phyloP scores from a whole-genome alignment of 2,113 vertebrate species.

The Chionis minor region DNA sequence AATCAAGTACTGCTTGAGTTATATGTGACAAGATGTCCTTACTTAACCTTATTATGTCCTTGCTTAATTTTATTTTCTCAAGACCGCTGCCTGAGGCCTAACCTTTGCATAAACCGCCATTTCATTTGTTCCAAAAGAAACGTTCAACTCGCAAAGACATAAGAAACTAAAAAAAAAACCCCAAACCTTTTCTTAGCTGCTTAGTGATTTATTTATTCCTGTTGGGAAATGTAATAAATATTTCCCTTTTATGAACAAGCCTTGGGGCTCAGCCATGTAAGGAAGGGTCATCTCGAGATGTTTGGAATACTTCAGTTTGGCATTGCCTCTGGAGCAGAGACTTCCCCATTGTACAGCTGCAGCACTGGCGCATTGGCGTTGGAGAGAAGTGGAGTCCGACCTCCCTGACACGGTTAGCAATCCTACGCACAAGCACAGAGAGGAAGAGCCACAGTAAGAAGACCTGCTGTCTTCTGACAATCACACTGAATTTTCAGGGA shows the following conservation, averaged over 20 bases:
- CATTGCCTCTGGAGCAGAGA: neutral
- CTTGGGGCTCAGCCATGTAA: neutral
- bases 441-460: neutral
- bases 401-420: neutral
- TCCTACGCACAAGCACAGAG: neutral
- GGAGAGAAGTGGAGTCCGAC: too few species aligned
- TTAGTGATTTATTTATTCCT: neutral
- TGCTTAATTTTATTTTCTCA: neutral
- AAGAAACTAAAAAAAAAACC: rapidly evolving
- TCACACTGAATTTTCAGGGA: neutral
- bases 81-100: neutral
- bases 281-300: neutral
- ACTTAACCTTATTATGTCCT: neutral
- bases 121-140: neutral
- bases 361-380: neutral
- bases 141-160: neutral
- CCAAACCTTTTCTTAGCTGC: neutral
- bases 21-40: neutral
- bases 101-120: neutral
- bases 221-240: neutral
- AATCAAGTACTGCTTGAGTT: neutral
- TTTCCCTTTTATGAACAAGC: neutral
- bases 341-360: rapidly evolving
- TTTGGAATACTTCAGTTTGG: neutral
- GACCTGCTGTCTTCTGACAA: neutral